Conservation (phyloP, 2,113 vertebrate species). For the Gila orcuttii region DNA sequence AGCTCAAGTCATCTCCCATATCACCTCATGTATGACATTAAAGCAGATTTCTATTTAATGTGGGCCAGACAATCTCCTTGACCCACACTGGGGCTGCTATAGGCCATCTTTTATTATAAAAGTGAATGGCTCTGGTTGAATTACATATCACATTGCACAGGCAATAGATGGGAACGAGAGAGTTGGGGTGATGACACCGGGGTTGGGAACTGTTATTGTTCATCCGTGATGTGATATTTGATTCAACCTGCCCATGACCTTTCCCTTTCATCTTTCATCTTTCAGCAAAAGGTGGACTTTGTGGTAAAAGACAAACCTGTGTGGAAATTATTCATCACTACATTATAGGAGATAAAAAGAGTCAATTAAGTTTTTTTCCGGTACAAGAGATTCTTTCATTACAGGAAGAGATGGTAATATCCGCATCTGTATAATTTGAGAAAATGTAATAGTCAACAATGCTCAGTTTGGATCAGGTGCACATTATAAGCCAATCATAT, state of each 20-base stretch:
- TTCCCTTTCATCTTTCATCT: slow-evolving; percentile 5
- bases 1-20: slow-evolving; percentile 21
- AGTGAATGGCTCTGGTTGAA: slow-evolving; percentile 26
- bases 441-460: neutral
- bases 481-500: neutral
- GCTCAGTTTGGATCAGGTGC: neutral
- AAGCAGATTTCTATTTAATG: slow-evolving; percentile 23
- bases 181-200: neutral
- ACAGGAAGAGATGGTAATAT: neutral
- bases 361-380: neutral
- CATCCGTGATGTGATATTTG: slow-evolving; percentile 15
- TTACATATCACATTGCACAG: slow-evolving; percentile 10
- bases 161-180: slow-evolving; percentile 13
- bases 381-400: neutral
- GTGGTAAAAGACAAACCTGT: neutral
- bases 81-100: slow-evolving; percentile 2
- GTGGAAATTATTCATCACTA: neutral
- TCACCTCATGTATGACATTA: slow-evolving; percentile 13
- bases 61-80: slow-evolving; percentile 6
- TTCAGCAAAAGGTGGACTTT: neutral
- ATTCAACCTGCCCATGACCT: neutral
- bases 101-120: slow-evolving; percentile 21
- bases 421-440: neutral
- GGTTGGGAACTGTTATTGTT: slow-evolving; percentile 16
- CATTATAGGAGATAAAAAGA: neutral